Conservation (phyloP, 2,888 invertebrate species). For the Allygus modestus region DNA sequence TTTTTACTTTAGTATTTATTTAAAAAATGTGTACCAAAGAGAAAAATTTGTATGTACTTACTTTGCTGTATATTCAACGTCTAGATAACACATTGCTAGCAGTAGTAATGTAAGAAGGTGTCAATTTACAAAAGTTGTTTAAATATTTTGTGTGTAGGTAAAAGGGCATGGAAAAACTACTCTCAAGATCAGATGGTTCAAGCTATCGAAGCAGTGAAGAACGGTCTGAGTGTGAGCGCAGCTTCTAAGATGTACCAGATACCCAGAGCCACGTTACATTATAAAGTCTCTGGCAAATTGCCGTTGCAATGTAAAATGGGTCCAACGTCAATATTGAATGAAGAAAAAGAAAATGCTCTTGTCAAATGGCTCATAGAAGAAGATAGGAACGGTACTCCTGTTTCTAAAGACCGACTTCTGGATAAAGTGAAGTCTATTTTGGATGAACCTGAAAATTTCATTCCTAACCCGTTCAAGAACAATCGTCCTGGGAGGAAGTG, state of each 20-base stretch:
- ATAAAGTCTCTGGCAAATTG: background rate
- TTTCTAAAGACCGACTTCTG: background rate
- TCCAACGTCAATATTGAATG: background rate
- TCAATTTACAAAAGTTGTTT: too few species aligned
- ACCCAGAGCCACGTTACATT: background rate
- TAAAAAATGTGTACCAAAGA: too few species aligned
- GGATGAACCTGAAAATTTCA: background rate
- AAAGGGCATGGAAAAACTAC: background rate
- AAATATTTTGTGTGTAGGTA: background rate
- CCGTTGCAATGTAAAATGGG: background rate
- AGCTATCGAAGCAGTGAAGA: background rate
- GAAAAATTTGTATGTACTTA: too few species aligned
- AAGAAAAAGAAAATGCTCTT: background rate
- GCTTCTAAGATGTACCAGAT: background rate
- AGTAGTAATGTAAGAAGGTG: too few species aligned
- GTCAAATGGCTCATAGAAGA: background rate
- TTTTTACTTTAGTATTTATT: too few species aligned
- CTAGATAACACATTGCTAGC: too few species aligned
- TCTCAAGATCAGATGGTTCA: background rate
- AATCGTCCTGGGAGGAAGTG: background rate
- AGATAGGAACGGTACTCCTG: background rate
- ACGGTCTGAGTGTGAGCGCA: background rate
- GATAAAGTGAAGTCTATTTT: conserved; percentile 1
- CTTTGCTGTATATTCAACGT: too few species aligned
- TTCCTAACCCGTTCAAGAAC: background rate